phyloP scores from a whole-genome alignment of 2,113 vertebrate genomes.

The Natator depressus region DNA sequence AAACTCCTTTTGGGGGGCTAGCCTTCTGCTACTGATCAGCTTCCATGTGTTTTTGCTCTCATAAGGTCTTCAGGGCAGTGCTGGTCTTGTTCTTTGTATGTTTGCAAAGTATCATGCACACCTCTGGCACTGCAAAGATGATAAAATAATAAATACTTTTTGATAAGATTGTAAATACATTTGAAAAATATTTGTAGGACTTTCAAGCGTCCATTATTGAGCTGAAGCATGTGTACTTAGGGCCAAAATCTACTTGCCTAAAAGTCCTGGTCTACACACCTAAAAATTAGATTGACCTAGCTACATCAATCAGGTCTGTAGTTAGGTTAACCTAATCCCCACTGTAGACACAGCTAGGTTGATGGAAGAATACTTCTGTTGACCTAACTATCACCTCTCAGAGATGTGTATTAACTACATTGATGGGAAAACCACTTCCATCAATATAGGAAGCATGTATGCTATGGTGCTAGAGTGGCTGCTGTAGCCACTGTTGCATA shows the following conservation, averaged over 20 bases:
- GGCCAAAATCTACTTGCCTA: neutral
- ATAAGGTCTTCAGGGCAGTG: neutral
- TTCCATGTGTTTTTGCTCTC: rapidly evolving
- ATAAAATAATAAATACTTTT: neutral
- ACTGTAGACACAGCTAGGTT: too few relatives aligned
- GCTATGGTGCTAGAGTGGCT: too few relatives aligned
- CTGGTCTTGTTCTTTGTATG: neutral
- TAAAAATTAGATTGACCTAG: too few relatives aligned
- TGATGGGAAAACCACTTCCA: too few relatives aligned
- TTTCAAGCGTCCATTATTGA: neutral
- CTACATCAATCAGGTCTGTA: too few relatives aligned
- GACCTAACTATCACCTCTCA: too few relatives aligned
- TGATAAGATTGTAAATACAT: neutral
- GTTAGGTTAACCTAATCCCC: too few relatives aligned
- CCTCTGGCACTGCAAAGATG: neutral
- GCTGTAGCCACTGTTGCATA: too few relatives aligned
- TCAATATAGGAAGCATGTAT: too few relatives aligned
- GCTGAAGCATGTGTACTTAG: neutral
- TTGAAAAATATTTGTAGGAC: neutral
- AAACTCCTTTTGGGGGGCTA: neutral
- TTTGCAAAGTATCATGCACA: neutral
- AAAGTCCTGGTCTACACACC: too few relatives aligned
- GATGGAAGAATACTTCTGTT: too few relatives aligned
- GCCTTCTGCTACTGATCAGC: neutral
- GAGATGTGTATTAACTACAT: too few relatives aligned